Evolutionary conservation across 2,113 vertebrate genomes (phyloP), one percentile per base, ranked within the genome.

Genomic region (Myxocyprinus asiaticus): DNA sequence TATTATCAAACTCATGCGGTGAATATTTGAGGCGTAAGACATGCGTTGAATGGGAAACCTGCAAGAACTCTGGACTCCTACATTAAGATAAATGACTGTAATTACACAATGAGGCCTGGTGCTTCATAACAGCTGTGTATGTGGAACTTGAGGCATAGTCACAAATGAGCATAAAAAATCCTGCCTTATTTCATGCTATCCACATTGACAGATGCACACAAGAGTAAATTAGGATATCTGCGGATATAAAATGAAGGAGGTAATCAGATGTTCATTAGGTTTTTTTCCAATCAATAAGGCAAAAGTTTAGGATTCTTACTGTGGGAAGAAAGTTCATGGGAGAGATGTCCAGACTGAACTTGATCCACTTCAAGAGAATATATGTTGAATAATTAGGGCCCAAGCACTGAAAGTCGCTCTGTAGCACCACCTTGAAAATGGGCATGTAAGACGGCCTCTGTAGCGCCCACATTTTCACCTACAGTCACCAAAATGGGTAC

Each of bases 161-260:
- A 81, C 75, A 78, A 89, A 91, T 91, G 87, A 90, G 88, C 84
- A 77, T 81, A 84, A 82, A 87, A 86, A 84, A 82, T 91, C 88
- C 89, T 81, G 17, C 48, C 4, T 70, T 15, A 14, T 76, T 76
- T 71, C 3, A n/a, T 59, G 58, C 14, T 12, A 55, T 76, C 12
- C 12, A 66, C 50, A 7, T 61, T 64, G 80, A 81, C 67, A 17
- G 9, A 55, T 14, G n/a, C 6, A 10, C 9, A 10, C 50, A 14
- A 65, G 67, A 67, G 59, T 59, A 76, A 55, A 66, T 76, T 53
- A 72, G 6, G 58, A 48, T 65, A 7, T 4, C 6, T n/a, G 55
- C 47, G 33, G 45, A 58, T 58, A 68, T 61, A 17, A 17, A 79
- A 64, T 11, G 0, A 3, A 68, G 43, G 22, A 43, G 48, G 22